Conservation (phyloP, 2,797 vertebrate genomes). For the Coranthus polyacanthus region DNA sequence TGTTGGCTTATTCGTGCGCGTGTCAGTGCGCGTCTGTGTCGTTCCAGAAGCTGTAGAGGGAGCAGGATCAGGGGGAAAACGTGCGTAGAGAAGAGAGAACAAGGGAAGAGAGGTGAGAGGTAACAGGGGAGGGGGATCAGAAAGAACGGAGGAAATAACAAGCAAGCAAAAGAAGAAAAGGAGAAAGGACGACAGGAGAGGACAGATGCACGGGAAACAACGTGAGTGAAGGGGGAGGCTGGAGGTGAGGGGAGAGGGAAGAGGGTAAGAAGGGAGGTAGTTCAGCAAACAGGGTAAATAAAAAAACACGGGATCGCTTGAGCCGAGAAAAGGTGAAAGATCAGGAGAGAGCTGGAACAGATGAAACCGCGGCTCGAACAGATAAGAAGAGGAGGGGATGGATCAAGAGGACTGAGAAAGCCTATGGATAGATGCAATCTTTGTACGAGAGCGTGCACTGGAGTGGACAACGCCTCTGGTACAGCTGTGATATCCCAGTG, state of each 20-base stretch:
- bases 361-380: conserved; percentile 56
- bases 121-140: too few species aligned
- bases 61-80: conserved; percentile 49
- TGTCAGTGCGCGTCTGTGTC: conserved; percentile 19
- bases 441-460: conserved; percentile 49
- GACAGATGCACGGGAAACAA: conserved; percentile 27
- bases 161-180: conserved; percentile 47
- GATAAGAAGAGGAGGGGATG: conserved; percentile 55
- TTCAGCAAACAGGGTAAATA: conserved; percentile 52
- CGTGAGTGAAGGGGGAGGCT: conserved; percentile 1
- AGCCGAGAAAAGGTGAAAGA: conserved; percentile 59
- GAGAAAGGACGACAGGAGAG: conserved; percentile 31
- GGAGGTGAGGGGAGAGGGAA: neutral
- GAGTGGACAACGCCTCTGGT: conserved; percentile 66
- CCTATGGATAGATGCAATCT: conserved; percentile 67
- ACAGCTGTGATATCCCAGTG: conserved; percentile 47
- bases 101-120: conserved; percentile 46
- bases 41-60: conserved; percentile 44
- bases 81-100: conserved; percentile 54
- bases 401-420: conserved; percentile 52
- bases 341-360: conserved; percentile 45
- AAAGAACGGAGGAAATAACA: conserved; percentile 61
- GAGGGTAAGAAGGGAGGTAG: conserved; percentile 28
- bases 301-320: conserved; percentile 41
- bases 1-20: neutral